phyloP scores from a whole-genome alignment of 2,113 vertebrate species.

The Paradisaea rubra region DNA sequence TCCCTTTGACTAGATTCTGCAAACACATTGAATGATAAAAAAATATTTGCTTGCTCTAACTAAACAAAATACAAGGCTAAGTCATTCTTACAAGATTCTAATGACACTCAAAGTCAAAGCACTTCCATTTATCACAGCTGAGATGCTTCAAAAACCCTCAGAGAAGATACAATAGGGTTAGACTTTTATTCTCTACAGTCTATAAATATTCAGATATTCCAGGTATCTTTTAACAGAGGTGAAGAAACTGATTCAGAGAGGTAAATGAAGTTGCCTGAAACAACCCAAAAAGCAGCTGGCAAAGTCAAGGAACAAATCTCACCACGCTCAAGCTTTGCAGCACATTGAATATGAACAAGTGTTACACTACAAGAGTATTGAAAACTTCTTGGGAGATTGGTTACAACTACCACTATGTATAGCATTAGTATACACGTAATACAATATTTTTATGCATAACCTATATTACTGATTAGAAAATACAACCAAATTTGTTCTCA shows the following conservation, averaged over 20 bases:
- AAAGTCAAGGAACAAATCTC: background rate
- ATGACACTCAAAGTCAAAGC: background rate
- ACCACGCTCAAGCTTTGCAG: background rate
- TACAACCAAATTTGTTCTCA: background rate
- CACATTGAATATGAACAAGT: background rate
- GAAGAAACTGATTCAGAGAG: background rate
- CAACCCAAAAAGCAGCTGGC: background rate
- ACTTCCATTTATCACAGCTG: background rate
- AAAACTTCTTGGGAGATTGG: background rate
- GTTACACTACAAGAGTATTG: background rate
- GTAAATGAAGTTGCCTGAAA: background rate
- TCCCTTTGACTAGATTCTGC: background rate
- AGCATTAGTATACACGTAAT: background rate
- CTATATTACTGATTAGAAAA: background rate
- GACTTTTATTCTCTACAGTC: background rate
- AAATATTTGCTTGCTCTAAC: background rate
- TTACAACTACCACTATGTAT: background rate
- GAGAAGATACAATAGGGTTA: background rate
- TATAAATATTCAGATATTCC: background rate
- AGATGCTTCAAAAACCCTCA: background rate
- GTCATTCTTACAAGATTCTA: background rate
- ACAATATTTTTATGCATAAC: background rate
- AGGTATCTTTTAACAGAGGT: background rate
- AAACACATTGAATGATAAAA: background rate
- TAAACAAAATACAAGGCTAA: background rate